Evolutionary conservation across 2,888 invertebrate species (phyloP).

Genomic region (Ctena decussata): DNA sequence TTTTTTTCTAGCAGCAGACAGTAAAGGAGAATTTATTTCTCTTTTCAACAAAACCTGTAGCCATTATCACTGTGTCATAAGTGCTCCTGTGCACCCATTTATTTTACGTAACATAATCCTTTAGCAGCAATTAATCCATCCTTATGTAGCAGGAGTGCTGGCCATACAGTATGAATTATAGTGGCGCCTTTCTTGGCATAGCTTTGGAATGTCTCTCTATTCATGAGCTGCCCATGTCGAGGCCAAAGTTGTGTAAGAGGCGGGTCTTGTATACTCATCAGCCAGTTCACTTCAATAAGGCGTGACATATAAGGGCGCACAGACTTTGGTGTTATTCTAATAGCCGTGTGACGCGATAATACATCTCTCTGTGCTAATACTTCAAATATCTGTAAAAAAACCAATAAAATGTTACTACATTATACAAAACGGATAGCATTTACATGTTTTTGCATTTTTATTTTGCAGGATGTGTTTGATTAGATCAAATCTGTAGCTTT

Average conservation of each 20-base stretch:
- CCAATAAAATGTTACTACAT: too few relatives aligned
- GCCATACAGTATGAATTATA: constrained; percentile 62
- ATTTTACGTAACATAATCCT: constrained; percentile 56
- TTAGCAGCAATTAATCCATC: constrained; percentile 50
- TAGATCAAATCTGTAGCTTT: too few relatives aligned
- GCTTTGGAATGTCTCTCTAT: constrained; percentile 51
- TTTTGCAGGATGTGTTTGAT: too few relatives aligned
- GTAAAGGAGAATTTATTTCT: too few relatives aligned
- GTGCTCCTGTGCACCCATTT: too few relatives aligned
- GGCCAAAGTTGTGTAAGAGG: constrained; percentile 55
- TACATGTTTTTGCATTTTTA: too few relatives aligned
- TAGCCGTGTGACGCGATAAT: constrained; percentile 27
- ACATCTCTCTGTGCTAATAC: constrained; percentile 48
- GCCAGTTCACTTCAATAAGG: constrained; percentile 57
- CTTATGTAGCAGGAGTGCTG: constrained; percentile 51
- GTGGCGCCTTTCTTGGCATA: constrained; percentile 61
- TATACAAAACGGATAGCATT: too few relatives aligned
- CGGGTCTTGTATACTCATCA: constrained; percentile 55
- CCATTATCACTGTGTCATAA: too few relatives aligned
- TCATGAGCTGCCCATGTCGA: constrained; percentile 61
- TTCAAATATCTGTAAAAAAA: constrained; percentile 52
- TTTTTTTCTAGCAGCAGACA: too few relatives aligned
- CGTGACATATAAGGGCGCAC: constrained; percentile 54
- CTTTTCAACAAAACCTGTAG: too few relatives aligned
- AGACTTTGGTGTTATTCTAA: constrained; percentile 52